Evolutionary conservation across 2,113 vertebrate species (phyloP), one percentile per base, ranked within the genome.

Genomic region (Nansenia antarctica): DNA sequence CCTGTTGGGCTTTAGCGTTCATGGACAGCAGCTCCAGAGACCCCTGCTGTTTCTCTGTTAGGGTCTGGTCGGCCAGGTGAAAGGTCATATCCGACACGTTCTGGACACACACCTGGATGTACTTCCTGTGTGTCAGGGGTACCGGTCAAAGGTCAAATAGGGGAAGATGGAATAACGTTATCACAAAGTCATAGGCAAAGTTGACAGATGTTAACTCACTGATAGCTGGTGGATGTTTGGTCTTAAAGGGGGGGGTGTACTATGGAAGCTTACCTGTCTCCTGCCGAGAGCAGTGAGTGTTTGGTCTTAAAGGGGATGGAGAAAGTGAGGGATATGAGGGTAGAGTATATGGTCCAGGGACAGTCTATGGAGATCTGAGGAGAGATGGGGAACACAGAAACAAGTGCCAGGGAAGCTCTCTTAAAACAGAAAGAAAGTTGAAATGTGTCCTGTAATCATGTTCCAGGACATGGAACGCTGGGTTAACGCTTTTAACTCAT

Each of bases 301-400:
- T 94, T 94, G 82, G 96, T 95, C 84, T 92, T 94, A 77, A 99
- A 99, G 70, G 98, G 98, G 76, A 98, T 91, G 72, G 94, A 94
- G 91, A 99, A 99, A 2, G 95, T 96, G 85, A 99, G 93, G 0
- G 96, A 91, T 14, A 98, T 91, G 82, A 99, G 93, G 0, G 95
- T 98, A 77, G 98, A 99, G 86, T 99, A 99, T 85, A 99, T 98
- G 0, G 98, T 98, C 98, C 98, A 99, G 0, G 98, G 98, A 75
- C 98, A 99, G 83, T 99, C 98, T 2, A 99, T 95, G 8, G 98
- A 98, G 80, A 99, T 93, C 98, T 99, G 90, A 61, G 47, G 20
- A 80, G 53, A 75, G 67, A 8, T 72, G n/a, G 42, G 1, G 15
- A 27, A 55, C 9, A 58, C 6, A 55, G 37, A 14, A 22, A 65